Percentiles rank a stretch among this genome's conserved stretches.
Evolutionary conservation across 2,113 vertebrate genomes (phyloP).

Genomic region (Burhinus oedicnemus): DNA sequence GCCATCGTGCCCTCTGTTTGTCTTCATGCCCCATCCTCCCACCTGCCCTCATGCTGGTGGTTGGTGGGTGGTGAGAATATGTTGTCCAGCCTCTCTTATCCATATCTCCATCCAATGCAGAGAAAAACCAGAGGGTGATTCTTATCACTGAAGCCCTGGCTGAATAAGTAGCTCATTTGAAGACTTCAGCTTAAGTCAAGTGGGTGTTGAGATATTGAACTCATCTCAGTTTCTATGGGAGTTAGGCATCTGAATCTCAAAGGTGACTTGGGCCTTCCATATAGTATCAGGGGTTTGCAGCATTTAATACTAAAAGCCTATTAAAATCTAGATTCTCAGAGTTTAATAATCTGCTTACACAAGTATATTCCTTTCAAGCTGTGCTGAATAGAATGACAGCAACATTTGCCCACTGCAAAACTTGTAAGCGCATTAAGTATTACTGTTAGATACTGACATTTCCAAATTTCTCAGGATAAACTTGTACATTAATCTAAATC

Average conservation of each 20-base stretch:
- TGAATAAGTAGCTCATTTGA: constrained; percentile 20
- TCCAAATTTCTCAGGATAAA: not conserved
- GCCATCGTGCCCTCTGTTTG: not conserved
- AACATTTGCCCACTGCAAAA: constrained; percentile 8
- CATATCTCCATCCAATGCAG: not conserved
- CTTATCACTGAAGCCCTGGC: not conserved
- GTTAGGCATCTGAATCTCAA: not conserved
- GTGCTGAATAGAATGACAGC: not conserved
- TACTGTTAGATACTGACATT: not conserved
- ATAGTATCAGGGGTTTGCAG: not conserved
- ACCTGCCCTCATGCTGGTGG: not conserved
- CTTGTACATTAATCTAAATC: not conserved
- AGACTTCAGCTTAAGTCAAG: not conserved
- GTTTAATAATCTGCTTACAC: constrained; percentile 43
- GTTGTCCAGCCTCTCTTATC: not conserved
- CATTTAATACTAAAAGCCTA: constrained; percentile 53
- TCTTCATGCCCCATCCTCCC: not conserved
- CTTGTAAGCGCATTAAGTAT: not conserved
- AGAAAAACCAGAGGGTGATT: not conserved
- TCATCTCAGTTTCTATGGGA: not conserved
- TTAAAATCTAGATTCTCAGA: constrained; percentile 49
- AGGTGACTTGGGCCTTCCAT: not conserved
- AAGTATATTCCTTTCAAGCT: constrained; percentile 33
- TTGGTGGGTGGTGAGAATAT: not conserved
- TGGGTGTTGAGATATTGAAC: not conserved